Percentiles rank a stretch among this genome's conserved stretches.
Conservation (phyloP, 2,888 invertebrate genomes). For the Eupithecia pulchellata region DNA sequence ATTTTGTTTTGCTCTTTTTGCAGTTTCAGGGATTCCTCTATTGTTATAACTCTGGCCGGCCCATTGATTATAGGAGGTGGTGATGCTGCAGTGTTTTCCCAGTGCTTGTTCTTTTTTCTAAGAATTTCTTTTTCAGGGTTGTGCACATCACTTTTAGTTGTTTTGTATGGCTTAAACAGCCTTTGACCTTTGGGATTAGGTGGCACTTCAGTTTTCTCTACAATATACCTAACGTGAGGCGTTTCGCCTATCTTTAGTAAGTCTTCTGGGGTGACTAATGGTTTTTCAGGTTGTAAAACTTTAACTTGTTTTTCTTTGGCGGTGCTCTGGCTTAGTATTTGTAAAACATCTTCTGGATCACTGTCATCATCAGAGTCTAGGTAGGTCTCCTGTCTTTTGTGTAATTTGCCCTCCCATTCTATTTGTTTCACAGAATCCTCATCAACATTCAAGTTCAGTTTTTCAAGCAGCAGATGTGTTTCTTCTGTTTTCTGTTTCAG, state of each 20-base stretch:
- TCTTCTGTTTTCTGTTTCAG: conserved; percentile 80
- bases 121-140: conserved; percentile 82
- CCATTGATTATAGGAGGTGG: conserved; percentile 85
- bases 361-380: conserved; percentile 86
- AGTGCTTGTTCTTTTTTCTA: conserved; percentile 80
- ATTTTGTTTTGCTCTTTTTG: conserved; percentile 81
- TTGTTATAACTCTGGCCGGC: conserved; percentile 78
- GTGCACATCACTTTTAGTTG: conserved; percentile 83
- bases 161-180: conserved; percentile 85
- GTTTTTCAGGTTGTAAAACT: conserved; percentile 73
- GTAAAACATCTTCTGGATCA: conserved; percentile 84
- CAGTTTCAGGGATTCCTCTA: conserved; percentile 85
- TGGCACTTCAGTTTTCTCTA: conserved; percentile 77
- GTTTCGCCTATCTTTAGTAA: conserved; percentile 75
- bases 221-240: conserved; percentile 83
- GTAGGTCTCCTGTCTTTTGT: conserved; percentile 58
- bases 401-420: conserved; percentile 85
- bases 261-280: conserved; percentile 81
- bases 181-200: conserved; percentile 62
- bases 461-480: conserved; percentile 78
- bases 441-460: conserved; percentile 73
- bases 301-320: conserved; percentile 79
- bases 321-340: conserved; percentile 85
- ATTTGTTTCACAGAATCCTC: conserved; percentile 80
- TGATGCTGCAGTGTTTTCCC: conserved; percentile 88